Conservation (phyloP, 2,797 vertebrate species). For the Paratrypauchen microcephalus region DNA sequence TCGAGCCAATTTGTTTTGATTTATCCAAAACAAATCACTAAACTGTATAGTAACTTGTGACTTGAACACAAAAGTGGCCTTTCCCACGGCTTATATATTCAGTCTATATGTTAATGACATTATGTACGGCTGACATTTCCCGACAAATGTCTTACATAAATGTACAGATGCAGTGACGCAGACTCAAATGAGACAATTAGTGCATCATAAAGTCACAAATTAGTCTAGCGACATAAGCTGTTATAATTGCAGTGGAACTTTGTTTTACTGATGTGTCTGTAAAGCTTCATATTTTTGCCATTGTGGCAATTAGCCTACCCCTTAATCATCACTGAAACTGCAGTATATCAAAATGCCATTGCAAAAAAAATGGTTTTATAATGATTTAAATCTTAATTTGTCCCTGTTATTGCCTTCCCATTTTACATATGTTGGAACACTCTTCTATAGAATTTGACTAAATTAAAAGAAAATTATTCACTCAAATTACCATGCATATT, state of each 20-base stretch:
- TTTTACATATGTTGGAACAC: neutral
- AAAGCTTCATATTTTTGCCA: conserved; percentile 2
- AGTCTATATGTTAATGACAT: conserved; percentile 5
- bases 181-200: conserved; percentile 2
- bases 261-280: conserved; percentile 8
- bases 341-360: conserved; percentile 3
- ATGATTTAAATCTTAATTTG: conserved; percentile 2
- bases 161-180: conserved; percentile 3
- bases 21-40: neutral
- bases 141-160: conserved; percentile 4
- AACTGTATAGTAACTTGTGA: neutral
- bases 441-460: neutral
- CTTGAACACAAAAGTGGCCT: neutral
- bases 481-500: too few relatives aligned
- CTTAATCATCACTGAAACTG: neutral
- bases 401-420: neutral
- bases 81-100: neutral
- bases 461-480: neutral
- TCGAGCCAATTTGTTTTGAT: neutral
- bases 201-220: neutral
- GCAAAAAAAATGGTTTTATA: neutral
- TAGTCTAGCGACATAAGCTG: neutral
- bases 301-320: neutral
- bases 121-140: conserved; percentile 8
- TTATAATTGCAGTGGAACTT: neutral